These are phyloP conservation scores for Ranitomeya imitator DNA, from an alignment of 2,113 vertebrate genomes.

Conservation along the genomic window DNA sequence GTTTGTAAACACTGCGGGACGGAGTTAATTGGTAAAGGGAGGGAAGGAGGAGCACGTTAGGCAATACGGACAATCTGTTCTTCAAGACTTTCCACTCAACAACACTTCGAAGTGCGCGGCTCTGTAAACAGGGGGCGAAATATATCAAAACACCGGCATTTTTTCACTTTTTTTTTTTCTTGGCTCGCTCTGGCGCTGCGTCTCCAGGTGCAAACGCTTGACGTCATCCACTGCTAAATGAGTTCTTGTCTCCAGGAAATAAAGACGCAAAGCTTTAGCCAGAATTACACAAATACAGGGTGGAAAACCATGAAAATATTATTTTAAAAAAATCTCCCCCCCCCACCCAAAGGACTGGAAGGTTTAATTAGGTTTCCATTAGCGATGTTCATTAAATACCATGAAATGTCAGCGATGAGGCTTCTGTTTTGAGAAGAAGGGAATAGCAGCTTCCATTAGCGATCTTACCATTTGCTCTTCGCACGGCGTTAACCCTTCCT, in stretches of 20 bases:
- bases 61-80: slow-evolving; percentile 50
- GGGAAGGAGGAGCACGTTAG: not conserved
- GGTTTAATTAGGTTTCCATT: slow-evolving; percentile 56
- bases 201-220: slow-evolving; percentile 23
- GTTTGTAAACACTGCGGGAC: slow-evolving; percentile 49
- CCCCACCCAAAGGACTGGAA: slow-evolving; percentile 7
- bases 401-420: slow-evolving; percentile 44
- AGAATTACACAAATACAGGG: slow-evolving; percentile 14
- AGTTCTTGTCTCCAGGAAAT: slow-evolving; percentile 1
- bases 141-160: not conserved
- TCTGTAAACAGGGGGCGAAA: slow-evolving; percentile 3
- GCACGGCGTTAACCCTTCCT: slow-evolving; percentile 24
- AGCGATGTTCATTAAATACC: slow-evolving; percentile 50
- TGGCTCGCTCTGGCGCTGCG: not conserved
- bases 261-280: slow-evolving; percentile 14
- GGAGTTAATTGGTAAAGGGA: slow-evolving; percentile 44
- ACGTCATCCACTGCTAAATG: slow-evolving; percentile 31
- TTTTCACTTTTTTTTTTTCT: not conserved
- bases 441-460: slow-evolving; percentile 26
- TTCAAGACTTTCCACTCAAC: slow-evolving; percentile 18
- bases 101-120: not conserved
- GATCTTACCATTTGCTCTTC: not conserved
- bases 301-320: not conserved
- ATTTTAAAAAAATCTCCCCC: not conserved
- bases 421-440: slow-evolving; percentile 47